phyloP scores from a whole-genome alignment of 1,140 invertebrate genomes.

The Hycleus phaleratus region DNA sequence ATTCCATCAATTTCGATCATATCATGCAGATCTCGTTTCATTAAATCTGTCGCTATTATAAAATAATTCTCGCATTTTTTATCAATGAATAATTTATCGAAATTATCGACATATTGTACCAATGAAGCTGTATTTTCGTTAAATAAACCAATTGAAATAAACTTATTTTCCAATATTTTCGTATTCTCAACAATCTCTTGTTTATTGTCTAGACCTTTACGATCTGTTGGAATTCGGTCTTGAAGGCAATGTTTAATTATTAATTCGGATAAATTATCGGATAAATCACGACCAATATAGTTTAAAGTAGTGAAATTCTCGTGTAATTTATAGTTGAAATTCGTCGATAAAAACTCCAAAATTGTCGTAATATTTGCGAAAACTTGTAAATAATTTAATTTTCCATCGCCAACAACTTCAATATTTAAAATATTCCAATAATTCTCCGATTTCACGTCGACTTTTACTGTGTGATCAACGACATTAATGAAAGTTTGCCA shows the following conservation, averaged over 20 bases:
- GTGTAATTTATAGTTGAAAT: constrained; percentile 48
- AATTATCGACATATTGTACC: constrained; percentile 61
- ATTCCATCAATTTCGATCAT: constrained; percentile 52
- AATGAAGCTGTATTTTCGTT: constrained; percentile 35
- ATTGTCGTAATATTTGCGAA: constrained; percentile 53
- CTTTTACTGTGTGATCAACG: constrained; percentile 45
- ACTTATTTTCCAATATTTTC: constrained; percentile 56
- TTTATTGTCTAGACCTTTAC: constrained; percentile 60
- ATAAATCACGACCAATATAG: constrained; percentile 54
- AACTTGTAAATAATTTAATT: constrained; percentile 49
- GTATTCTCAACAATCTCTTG: constrained; percentile 55
- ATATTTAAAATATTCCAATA: constrained; percentile 42
- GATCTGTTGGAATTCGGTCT: constrained; percentile 65
- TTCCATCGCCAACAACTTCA: constrained; percentile 41
- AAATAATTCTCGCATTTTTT: constrained; percentile 69
- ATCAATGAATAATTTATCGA: constrained; percentile 70
- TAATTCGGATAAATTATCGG: constrained; percentile 53
- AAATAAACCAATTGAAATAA: constrained; percentile 53
- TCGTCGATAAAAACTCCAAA: constrained; percentile 51
- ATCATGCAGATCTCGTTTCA: constrained; percentile 74
- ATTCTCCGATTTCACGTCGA: constrained; percentile 40
- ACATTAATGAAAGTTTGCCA: constrained; percentile 49
- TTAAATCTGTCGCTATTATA: constrained; percentile 60
- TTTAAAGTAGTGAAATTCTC: constrained; percentile 48
- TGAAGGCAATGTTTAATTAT: constrained; percentile 69